Evolutionary conservation across 2,888 invertebrate species (phyloP).

Genomic region (Lomographa bimaculata): DNA sequence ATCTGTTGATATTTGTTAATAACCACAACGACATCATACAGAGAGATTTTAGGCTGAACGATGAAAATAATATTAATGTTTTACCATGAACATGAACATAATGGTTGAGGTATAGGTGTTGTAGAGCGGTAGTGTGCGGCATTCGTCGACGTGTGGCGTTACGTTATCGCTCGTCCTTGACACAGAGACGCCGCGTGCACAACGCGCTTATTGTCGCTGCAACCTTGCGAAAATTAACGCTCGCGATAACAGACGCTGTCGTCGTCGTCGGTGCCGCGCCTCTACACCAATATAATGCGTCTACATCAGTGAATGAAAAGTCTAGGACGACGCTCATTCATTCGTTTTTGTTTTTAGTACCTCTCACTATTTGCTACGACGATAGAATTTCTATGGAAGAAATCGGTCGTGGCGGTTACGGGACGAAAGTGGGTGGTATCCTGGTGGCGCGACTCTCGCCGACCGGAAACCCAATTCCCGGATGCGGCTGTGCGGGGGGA

Average conservation of each 20-base stretch:
- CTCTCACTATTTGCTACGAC: slow-evolving; percentile 3
- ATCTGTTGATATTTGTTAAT: too few relatives aligned
- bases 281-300: slow-evolving; percentile 35
- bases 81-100: too few relatives aligned
- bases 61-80: too few relatives aligned
- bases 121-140: slow-evolving; percentile 47
- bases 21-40: too few relatives aligned
- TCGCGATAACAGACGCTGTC: slow-evolving; percentile 62
- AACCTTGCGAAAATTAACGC: slow-evolving; percentile 78
- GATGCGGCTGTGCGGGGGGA: slow-evolving; percentile 82
- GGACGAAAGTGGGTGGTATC: slow-evolving; percentile 78
- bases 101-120: slow-evolving; percentile 28
- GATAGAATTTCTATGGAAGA: slow-evolving; percentile 28
- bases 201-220: slow-evolving; percentile 76
- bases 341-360: too few relatives aligned
- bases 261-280: slow-evolving; percentile 40
- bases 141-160: slow-evolving; percentile 51
- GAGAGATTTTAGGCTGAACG: too few relatives aligned
- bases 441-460: slow-evolving; percentile 73
- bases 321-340: slow-evolving; percentile 39
- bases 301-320: slow-evolving; percentile 43
- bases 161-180: slow-evolving; percentile 81
- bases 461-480: slow-evolving; percentile 83
- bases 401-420: slow-evolving; percentile 52
- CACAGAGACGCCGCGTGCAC: slow-evolving; percentile 78